Percentiles rank a stretch among this genome's conserved stretches.
Conservation (phyloP, 2,888 invertebrate genomes). For the Rhyacophila evoluta region DNA sequence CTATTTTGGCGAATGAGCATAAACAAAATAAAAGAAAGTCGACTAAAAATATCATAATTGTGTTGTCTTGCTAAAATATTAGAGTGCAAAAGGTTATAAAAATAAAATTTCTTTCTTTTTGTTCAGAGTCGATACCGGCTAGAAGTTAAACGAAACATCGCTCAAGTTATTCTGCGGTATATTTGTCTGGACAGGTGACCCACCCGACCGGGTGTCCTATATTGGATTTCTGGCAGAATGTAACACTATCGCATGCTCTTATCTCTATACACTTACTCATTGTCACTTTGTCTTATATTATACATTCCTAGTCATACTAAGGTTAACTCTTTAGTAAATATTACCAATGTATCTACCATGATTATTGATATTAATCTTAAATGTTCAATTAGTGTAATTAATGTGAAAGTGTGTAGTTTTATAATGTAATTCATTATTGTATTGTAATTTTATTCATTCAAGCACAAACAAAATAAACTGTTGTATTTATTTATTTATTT, state of each 20-base stretch:
- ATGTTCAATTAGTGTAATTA: conserved; percentile 30
- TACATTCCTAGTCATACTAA: conserved; percentile 54
- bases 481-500: too few species aligned
- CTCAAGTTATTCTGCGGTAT: neutral
- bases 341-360: conserved; percentile 48
- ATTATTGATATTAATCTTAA: conserved; percentile 45
- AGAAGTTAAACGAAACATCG: neutral
- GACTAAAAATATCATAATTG: too few species aligned
- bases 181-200: neutral
- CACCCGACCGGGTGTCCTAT: conserved; percentile 43
- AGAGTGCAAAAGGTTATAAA: neutral
- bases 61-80: too few species aligned
- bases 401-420: conserved; percentile 21
- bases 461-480: neutral
- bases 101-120: neutral
- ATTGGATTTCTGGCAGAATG: conserved; percentile 49
- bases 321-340: conserved; percentile 45
- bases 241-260: conserved; percentile 31
- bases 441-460: conserved; percentile 7
- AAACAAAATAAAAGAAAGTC: too few species aligned
- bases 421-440: neutral
- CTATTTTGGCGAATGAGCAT: too few species aligned
- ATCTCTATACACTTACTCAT: conserved; percentile 44
- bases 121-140: neutral
- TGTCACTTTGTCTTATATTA: conserved; percentile 45